Evolutionary conservation across 1,140 invertebrate genomes (phyloP).

Genomic region (Tetramorium parvispinum): DNA sequence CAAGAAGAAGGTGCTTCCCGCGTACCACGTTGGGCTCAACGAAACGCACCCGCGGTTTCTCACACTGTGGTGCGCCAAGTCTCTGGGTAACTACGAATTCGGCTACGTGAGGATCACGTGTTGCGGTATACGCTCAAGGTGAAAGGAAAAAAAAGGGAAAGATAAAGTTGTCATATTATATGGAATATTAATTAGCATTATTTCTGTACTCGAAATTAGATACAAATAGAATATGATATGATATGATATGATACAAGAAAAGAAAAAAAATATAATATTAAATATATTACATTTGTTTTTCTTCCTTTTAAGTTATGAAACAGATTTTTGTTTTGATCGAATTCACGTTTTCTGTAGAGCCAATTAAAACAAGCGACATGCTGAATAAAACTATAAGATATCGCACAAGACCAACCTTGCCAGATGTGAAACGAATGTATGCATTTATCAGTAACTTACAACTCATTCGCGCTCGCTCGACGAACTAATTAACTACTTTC

Average conservation of each 20-base stretch:
- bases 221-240: too few species aligned
- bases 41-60: too few species aligned
- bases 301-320: neutral
- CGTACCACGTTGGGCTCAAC: too few species aligned
- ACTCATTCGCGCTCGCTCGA: constrained; percentile 4
- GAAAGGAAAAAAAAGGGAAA: neutral
- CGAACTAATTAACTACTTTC: constrained; percentile 59
- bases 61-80: too few species aligned
- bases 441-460: constrained; percentile 49
- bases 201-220: neutral
- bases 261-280: neutral
- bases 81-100: too few species aligned
- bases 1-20: too few species aligned
- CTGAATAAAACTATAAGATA: neutral
- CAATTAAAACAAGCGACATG: neutral
- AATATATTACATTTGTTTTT: neutral
- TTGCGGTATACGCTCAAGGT: too few species aligned
- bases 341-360: neutral
- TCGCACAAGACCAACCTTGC: neutral
- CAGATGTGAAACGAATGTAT: constrained; percentile 2
- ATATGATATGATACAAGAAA: too few species aligned
- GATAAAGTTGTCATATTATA: neutral
- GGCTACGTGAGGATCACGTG: too few species aligned
- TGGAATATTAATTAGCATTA: constrained; percentile 19
- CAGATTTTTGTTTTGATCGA: neutral